phyloP scores from a whole-genome alignment of 2,113 vertebrate genomes.

The Anhinga anhinga region DNA sequence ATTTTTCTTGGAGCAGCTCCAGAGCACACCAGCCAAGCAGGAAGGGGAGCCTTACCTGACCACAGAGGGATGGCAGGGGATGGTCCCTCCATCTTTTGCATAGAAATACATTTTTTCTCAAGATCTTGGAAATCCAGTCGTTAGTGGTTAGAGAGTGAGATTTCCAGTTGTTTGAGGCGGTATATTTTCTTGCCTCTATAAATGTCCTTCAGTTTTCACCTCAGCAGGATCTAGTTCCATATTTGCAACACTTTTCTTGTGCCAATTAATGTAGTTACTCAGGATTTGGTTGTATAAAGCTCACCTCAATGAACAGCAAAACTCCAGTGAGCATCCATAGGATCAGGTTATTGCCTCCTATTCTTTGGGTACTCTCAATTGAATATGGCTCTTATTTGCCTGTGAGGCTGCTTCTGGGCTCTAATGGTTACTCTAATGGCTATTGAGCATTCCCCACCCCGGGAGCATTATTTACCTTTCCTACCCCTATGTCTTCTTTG shows the following conservation, averaged over 20 bases:
- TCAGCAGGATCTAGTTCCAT: neutral
- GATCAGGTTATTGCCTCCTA: neutral
- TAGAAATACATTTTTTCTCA: neutral
- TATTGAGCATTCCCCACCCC: neutral
- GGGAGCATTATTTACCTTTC: rapidly evolving
- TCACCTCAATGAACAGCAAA: neutral
- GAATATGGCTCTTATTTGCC: neutral
- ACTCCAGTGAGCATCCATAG: neutral
- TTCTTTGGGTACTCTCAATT: neutral
- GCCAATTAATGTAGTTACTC: neutral
- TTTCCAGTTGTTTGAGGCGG: neutral
- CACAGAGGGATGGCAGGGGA: rapidly evolving
- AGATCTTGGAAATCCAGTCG: neutral
- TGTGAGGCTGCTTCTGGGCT: neutral
- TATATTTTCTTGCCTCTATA: neutral
- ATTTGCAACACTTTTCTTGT: neutral
- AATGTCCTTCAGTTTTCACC: neutral
- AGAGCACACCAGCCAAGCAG: neutral
- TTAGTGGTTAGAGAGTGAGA: neutral
- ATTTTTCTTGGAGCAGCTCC: neutral
- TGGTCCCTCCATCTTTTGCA: neutral
- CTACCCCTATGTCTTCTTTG: neutral
- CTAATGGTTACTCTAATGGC: neutral
- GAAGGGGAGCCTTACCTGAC: neutral
- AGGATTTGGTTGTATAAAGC: neutral